Base-by-base conservation (phyloP, 2,888 invertebrate species). In the Nasonia oneida region DNA sequence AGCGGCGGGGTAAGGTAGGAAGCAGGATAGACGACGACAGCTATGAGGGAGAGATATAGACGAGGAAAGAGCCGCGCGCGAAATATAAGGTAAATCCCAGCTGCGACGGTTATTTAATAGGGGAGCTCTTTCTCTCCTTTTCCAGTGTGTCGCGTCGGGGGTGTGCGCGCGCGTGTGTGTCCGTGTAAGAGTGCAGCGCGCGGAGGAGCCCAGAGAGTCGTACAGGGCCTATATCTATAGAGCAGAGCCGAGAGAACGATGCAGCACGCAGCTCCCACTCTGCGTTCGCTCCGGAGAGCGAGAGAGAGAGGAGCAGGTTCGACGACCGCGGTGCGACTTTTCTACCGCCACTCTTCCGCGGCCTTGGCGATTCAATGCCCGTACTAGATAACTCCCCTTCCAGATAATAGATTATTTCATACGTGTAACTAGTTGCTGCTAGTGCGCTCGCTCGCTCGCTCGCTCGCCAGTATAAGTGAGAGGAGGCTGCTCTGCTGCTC, bases 401-500 rank as follows among this genome's bases (percentile, higher is more conserved):
- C 90, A 92, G 91, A 92, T 92, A 92, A 93, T 92, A 92, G 92
- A 93, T 92, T 91, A 92, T 93, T 93, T 92, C 91, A 91, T 92
- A 92, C 91, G 90, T 90, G 91, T 92, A 92, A 92, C 92, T 91
- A 91, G 91, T 92, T 90, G 91, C 90, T 89, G 89, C 87, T 89
- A 67, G 67, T 23, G 23, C 87, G 73, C 86, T 76, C 76, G 71
- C 73, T 84, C n/a, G n/a, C n/a, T n/a, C 77, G 73, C 81, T 71
- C 83, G 86, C 42, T 47, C 18, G 42, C 37, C 6, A 23, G 23
- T 42, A 61, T 61, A 61, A 61, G 57, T n/a, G 18, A 61, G 57
- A 61, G 57, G n/a, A 61, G 57, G 57, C 6, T 61, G 23, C 57
- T 53, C 57, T 15, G 53, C 53, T 39, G 53, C 53, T 67, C 33